A percentile compares a stretch with the other conserved stretches of the same genome.
These are phyloP conservation scores for Spheniscus humboldti DNA, from an alignment of 2,797 vertebrate genomes.

Conservation along the genomic window DNA sequence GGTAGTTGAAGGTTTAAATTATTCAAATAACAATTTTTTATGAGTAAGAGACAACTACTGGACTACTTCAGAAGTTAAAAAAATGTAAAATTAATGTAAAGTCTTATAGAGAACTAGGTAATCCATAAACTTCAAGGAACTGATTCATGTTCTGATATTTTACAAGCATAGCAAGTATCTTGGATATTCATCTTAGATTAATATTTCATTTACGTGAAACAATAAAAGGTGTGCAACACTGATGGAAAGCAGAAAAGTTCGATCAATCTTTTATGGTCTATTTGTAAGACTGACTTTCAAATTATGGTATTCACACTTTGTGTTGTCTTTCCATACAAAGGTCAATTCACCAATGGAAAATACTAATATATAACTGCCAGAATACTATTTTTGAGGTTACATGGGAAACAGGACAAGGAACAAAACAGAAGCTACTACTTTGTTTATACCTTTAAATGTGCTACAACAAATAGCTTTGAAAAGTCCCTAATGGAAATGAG, in stretches of 20 bases:
- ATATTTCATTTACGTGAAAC: not conserved
- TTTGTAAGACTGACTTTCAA: not conserved
- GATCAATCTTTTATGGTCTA: not conserved
- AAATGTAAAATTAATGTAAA: not conserved
- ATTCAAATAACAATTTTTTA: not conserved
- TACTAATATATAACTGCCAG: not conserved
- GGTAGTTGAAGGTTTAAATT: not conserved
- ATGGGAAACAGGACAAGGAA: not conserved
- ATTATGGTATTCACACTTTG: not conserved
- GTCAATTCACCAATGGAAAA: not conserved
- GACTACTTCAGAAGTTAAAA: not conserved
- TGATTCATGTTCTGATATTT: not conserved
- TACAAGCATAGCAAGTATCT: not conserved
- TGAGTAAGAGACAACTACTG: not conserved
- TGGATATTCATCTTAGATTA: not conserved
- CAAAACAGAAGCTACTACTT: not conserved
- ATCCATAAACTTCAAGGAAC: not conserved
- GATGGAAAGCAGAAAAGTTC: not conserved
- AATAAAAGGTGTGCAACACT: not conserved
- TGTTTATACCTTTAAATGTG: not conserved
- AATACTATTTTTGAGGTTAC: not conserved
- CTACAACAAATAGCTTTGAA: not conserved
- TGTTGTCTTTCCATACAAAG: not conserved
- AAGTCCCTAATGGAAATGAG: not conserved
- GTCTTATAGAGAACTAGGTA: not conserved